These are phyloP conservation scores for Eristalinus aeneus DNA, from an alignment of 2,888 invertebrate genomes.

Conservation along the genomic window DNA sequence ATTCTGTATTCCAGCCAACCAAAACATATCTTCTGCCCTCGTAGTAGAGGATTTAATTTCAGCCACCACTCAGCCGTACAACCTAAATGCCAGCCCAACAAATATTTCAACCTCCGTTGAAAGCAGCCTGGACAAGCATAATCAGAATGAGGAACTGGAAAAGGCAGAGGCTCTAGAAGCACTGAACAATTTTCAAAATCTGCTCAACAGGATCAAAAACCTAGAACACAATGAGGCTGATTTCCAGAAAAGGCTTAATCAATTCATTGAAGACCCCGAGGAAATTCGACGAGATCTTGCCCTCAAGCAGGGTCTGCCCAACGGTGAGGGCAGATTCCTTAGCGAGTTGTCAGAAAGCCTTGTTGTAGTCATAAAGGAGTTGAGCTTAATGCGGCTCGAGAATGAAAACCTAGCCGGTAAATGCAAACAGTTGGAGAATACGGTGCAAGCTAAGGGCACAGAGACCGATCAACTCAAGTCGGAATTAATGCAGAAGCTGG, in stretches of 20 bases:
- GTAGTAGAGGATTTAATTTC: background rate
- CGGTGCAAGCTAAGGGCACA: conserved; percentile 29
- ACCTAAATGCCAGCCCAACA: background rate
- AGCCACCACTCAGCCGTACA: background rate
- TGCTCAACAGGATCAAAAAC: conserved; percentile 19
- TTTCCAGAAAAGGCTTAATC: conserved; percentile 24
- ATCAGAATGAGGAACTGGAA: background rate
- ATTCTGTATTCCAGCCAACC: background rate
- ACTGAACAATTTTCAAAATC: conserved; percentile 6
- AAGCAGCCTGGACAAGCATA: background rate
- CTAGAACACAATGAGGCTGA: background rate
- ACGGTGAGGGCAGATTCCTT: background rate
- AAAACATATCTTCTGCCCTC: background rate
- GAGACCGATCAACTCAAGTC: conserved; percentile 54
- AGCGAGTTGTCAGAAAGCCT: conserved; percentile 41
- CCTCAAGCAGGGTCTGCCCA: background rate
- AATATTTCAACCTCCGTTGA: background rate
- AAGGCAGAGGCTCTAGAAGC: background rate
- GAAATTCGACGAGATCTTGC: conserved; percentile 30
- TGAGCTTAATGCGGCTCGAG: conserved; percentile 5
- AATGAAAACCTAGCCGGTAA: background rate
- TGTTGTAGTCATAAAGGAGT: conserved; percentile 19
- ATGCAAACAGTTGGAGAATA: background rate
- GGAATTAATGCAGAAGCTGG: conserved; percentile 47
- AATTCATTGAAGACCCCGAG: conserved; percentile 26